Evolutionary conservation across 2,113 vertebrate species (phyloP).

Genomic region (Strigops habroptila): DNA sequence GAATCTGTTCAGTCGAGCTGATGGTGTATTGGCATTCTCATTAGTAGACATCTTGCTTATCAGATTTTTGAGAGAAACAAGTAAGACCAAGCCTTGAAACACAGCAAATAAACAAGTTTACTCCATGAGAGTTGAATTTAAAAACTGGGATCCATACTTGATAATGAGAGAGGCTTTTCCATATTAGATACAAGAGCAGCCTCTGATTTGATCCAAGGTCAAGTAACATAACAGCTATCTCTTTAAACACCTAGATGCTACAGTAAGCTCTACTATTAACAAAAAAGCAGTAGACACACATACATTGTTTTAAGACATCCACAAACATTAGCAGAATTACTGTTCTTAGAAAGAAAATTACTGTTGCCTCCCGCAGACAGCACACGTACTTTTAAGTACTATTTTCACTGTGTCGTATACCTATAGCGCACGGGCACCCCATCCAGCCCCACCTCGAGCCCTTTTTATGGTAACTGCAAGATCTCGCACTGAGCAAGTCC

Average conservation of each 20-base stretch:
- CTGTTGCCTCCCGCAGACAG: not conserved
- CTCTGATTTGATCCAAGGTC: not conserved
- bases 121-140: not conserved
- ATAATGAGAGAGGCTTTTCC: rapidly evolving
- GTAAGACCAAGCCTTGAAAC: not conserved
- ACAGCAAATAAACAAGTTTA: not conserved
- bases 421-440: not conserved
- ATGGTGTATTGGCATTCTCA: conserved; percentile 70
- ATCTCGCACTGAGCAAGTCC: rapidly evolving
- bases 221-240: not conserved
- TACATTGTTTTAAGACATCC: not conserved
- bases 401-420: rapidly evolving
- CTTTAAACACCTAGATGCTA: not conserved
- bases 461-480: rapidly evolving
- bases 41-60: conserved; percentile 79
- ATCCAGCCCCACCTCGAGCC: not conserved
- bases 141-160: rapidly evolving
- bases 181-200: not conserved
- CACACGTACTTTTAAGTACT: rapidly evolving
- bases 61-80: not conserved
- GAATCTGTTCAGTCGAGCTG: conserved; percentile 83
- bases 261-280: not conserved
- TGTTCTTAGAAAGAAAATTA: not conserved
- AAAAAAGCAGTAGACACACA: not conserved
- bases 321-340: not conserved